Evolutionary conservation across 1,140 invertebrate species (phyloP).

Genomic region (Cydia splendana): DNA sequence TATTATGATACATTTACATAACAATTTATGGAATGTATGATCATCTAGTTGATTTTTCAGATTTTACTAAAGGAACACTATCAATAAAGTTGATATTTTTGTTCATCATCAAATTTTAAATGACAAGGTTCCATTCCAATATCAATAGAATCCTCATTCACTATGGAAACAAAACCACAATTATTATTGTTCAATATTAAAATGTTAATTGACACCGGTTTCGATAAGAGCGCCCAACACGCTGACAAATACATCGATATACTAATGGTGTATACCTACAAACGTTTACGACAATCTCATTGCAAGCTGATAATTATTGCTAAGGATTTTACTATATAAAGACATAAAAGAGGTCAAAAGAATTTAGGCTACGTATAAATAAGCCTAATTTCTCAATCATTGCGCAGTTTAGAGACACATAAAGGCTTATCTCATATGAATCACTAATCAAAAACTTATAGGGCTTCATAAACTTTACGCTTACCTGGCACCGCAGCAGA

Average conservation of each 20-base stretch:
- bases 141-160: neutral
- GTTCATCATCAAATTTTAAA: too few species aligned
- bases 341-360: neutral
- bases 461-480: slow-evolving; percentile 38
- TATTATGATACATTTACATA: too few species aligned
- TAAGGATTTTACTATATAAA: neutral
- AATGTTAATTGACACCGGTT: slow-evolving; percentile 14
- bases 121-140: neutral
- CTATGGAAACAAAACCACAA: neutral
- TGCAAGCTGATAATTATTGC: neutral
- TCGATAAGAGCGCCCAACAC: slow-evolving; percentile 9
- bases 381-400: neutral
- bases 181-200: neutral
- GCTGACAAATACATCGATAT: slow-evolving; percentile 19
- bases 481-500: slow-evolving; percentile 60
- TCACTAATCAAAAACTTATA: slow-evolving; percentile 43
- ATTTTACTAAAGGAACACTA: too few species aligned
- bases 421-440: slow-evolving; percentile 49
- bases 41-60: too few species aligned
- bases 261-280: neutral
- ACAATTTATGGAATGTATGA: too few species aligned
- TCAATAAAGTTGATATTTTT: too few species aligned
- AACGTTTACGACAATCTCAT: neutral
- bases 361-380: neutral
- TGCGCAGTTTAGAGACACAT: slow-evolving; percentile 21